Conservation (phyloP, 2,113 vertebrate genomes). For the Lichenostomus cassidix region DNA sequence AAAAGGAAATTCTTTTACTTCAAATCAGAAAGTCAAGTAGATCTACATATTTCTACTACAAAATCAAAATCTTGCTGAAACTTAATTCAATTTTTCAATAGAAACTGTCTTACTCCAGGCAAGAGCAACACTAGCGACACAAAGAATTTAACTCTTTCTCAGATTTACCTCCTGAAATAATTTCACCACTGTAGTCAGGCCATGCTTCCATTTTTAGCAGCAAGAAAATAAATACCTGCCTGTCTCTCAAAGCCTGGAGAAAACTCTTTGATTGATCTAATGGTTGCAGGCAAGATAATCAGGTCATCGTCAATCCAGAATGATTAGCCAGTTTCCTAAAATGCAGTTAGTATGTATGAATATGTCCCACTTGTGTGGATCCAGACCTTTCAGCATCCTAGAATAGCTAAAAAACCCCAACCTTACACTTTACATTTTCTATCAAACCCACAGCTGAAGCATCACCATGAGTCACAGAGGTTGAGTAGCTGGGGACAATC, state of each 20-base stretch:
- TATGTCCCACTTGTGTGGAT: not conserved
- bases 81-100: not conserved
- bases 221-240: not conserved
- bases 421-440: not conserved
- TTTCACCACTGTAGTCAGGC: not conserved
- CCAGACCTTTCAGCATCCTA: not conserved
- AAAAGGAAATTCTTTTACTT: not conserved
- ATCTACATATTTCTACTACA: not conserved
- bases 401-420: not conserved
- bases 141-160: not conserved
- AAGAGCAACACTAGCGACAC: not conserved
- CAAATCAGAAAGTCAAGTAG: not conserved
- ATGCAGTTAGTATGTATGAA: not conserved
- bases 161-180: not conserved
- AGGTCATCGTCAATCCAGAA: not conserved
- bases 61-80: not conserved
- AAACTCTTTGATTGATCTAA: not conserved
- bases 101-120: not conserved
- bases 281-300: not conserved
- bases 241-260: not conserved
- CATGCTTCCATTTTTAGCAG: not conserved
- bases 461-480: slow-evolving; percentile 11
- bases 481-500: slow-evolving; percentile 25
- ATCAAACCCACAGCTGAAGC: not conserved
- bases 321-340: not conserved